A percentile compares a stretch with the other conserved stretches of the same genome.
Evolutionary conservation across 92 coral and sea anemone species (phyloP).

Genomic region (Chrysogorgia sp.): DNA sequence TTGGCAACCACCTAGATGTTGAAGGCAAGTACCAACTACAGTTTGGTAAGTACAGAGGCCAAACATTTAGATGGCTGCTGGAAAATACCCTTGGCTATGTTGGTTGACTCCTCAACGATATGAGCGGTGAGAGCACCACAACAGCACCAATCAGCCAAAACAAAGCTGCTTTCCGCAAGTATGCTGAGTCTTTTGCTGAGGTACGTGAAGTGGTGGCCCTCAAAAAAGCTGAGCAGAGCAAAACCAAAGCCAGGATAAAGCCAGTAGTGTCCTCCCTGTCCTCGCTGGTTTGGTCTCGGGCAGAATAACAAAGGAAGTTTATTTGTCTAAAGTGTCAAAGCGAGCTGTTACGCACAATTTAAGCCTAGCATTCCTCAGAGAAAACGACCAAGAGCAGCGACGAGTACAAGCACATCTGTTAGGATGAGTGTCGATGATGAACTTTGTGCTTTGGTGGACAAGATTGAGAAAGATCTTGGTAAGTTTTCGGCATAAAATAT

Average conservation of each 20-base stretch:
- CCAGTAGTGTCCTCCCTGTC: constrained; percentile 36
- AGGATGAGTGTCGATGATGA: constrained; percentile 43
- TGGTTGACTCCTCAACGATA: constrained; percentile 37
- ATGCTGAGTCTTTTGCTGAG: constrained; percentile 38
- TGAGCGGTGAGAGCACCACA: constrained; percentile 23
- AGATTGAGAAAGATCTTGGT: constrained; percentile 41
- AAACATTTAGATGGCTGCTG: constrained; percentile 61
- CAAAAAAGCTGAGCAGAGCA: not conserved
- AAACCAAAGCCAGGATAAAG: constrained; percentile 10
- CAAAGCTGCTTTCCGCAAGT: constrained; percentile 36
- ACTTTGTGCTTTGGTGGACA: constrained; percentile 39
- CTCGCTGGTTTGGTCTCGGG: constrained; percentile 27
- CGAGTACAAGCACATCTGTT: no score
- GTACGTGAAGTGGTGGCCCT: constrained; percentile 28
- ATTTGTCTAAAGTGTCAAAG: not conserved
- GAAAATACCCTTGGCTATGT: constrained; percentile 53
- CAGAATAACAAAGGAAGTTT: constrained; percentile 14
- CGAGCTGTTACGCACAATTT: not conserved
- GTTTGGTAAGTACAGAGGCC: constrained; percentile 61
- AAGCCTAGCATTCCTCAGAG: no score
- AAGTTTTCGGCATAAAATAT: not conserved
- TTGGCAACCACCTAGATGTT: constrained; percentile 45
- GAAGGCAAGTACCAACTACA: constrained; percentile 55
- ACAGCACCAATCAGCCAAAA: constrained; percentile 35
- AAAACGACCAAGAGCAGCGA: no score